Evolutionary conservation across 1,140 invertebrate genomes (phyloP).

Genomic region (Ruditapes philippinarum): DNA sequence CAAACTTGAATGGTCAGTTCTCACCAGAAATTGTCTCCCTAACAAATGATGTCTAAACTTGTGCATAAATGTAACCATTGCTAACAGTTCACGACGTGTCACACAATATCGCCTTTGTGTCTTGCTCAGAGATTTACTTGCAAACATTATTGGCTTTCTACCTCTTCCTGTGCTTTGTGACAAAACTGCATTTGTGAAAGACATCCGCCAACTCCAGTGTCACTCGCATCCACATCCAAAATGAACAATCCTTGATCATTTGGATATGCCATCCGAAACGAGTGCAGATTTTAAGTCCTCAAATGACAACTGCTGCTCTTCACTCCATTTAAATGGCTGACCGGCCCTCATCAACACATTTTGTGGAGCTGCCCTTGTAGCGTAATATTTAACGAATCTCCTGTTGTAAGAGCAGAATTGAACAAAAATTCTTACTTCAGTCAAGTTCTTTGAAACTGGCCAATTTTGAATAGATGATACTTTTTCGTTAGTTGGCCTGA

Average conservation of each 20-base stretch:
- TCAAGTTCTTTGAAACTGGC: slow-evolving; percentile 40
- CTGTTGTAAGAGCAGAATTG: slow-evolving; percentile 27
- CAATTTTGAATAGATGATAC: slow-evolving; percentile 17
- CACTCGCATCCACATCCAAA: slow-evolving; percentile 46
- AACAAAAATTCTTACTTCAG: slow-evolving; percentile 8
- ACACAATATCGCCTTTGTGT: slow-evolving; percentile 7
- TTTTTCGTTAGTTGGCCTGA: neutral
- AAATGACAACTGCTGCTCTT: slow-evolving; percentile 21
- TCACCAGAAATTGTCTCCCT: slow-evolving; percentile 66
- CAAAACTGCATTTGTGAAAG: slow-evolving; percentile 40
- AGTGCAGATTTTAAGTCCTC: slow-evolving; percentile 25
- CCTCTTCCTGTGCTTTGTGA: neutral
- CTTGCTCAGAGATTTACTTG: slow-evolving; percentile 17
- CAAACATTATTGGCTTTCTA: slow-evolving; percentile 34
- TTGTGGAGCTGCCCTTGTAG: neutral
- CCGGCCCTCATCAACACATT: slow-evolving; percentile 5
- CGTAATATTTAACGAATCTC: slow-evolving; percentile 34
- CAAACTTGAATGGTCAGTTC: slow-evolving; percentile 72
- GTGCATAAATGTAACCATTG: slow-evolving; percentile 59
- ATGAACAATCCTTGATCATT: slow-evolving; percentile 17
- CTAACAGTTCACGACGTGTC: slow-evolving; percentile 53
- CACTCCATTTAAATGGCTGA: slow-evolving; percentile 40
- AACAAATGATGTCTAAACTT: slow-evolving; percentile 69
- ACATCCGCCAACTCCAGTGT: neutral
- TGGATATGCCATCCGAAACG: neutral